Conservation (phyloP, 2,113 vertebrate species). For the Calyptomena viridis region DNA sequence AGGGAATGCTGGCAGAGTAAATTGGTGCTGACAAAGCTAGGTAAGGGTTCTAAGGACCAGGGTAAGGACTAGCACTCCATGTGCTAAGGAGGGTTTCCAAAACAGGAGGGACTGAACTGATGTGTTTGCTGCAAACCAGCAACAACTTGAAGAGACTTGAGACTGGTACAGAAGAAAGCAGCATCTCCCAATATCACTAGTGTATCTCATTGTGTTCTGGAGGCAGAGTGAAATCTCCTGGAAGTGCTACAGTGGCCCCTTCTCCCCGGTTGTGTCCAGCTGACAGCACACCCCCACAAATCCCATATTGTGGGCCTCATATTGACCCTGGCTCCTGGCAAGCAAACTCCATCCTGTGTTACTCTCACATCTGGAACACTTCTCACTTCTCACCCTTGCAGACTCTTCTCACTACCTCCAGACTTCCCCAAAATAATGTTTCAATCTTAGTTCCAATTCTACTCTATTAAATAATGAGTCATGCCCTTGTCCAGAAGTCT, state of each 20-base stretch:
- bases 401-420: neutral
- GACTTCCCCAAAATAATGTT: neutral
- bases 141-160: neutral
- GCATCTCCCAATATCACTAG: neutral
- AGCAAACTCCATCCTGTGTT: neutral
- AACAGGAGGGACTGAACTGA: neutral
- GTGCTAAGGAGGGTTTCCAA: neutral
- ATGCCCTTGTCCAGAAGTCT: neutral
- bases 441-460: neutral
- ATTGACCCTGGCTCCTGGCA: neutral
- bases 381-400: neutral
- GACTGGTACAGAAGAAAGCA: neutral
- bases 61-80: neutral
- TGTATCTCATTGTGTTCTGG: neutral
- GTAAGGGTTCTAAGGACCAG: neutral
- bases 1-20: neutral
- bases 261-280: neutral
- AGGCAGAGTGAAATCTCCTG: neutral
- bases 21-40: neutral
- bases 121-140: neutral
- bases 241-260: neutral
- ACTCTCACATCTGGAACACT: neutral
- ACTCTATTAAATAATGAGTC: neutral
- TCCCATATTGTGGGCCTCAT: accelerated
- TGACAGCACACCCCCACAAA: neutral